These are phyloP conservation scores for Chrysolina oricalcia DNA, from an alignment of 2,888 invertebrate species.

Conservation along the genomic window DNA sequence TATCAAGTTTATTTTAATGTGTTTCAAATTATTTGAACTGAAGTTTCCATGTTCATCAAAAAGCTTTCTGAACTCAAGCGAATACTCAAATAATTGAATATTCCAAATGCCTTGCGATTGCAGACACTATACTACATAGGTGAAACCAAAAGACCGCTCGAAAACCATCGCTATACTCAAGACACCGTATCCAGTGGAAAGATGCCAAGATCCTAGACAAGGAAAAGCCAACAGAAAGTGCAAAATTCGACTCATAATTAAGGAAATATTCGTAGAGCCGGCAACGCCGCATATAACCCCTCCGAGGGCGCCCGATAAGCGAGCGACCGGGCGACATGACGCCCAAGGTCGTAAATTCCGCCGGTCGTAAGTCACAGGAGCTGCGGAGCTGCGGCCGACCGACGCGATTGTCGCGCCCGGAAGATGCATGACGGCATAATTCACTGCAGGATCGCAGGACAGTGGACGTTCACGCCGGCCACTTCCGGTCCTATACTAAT, in stretches of 20 bases:
- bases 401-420: slow-evolving; percentile 41
- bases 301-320: slow-evolving; percentile 28
- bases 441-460: slow-evolving; percentile 50
- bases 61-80: too few species aligned
- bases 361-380: slow-evolving; percentile 60
- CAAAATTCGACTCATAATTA: not conserved
- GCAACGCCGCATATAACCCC: slow-evolving; percentile 38
- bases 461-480: slow-evolving; percentile 45
- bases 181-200: too few species aligned
- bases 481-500: slow-evolving; percentile 42
- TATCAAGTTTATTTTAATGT: too few species aligned
- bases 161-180: too few species aligned
- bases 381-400: slow-evolving; percentile 40
- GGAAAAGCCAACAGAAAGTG: too few species aligned
- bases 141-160: too few species aligned
- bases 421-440: slow-evolving; percentile 62
- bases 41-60: too few species aligned
- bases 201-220: too few species aligned
- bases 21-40: too few species aligned
- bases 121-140: too few species aligned
- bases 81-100: too few species aligned
- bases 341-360: slow-evolving; percentile 52
- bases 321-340: slow-evolving; percentile 24
- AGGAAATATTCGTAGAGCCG: not conserved
- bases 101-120: too few species aligned